Percentiles rank a stretch among this genome's conserved stretches.
phyloP scores from a whole-genome alignment of 2,113 vertebrate genomes.

The Turnix velox region DNA sequence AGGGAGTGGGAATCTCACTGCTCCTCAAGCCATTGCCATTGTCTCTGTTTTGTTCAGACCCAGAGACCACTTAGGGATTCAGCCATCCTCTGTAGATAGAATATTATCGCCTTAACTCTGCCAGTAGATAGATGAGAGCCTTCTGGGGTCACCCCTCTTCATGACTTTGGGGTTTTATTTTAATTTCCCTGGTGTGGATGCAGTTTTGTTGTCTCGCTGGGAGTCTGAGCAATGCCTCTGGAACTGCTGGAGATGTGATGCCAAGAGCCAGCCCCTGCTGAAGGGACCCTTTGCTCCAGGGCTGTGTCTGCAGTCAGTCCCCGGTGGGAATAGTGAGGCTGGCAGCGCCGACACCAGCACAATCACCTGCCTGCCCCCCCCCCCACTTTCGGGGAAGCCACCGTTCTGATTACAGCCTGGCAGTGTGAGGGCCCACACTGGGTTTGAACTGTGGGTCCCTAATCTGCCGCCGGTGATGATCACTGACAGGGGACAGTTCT shows the following conservation, averaged over 20 bases:
- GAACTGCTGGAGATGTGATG: neutral
- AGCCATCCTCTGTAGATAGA: conserved; percentile 72
- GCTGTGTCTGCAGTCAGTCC: neutral
- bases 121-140: conserved; percentile 63
- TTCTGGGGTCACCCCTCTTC: conserved; percentile 7
- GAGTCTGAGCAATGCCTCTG: neutral
- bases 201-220: neutral
- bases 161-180: neutral
- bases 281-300: neutral
- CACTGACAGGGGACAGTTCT: neutral
- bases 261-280: neutral
- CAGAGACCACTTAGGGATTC: conserved; percentile 60
- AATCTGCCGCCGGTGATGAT: accelerated
- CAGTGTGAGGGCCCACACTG: neutral
- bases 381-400: neutral
- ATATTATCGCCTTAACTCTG: conserved; percentile 73
- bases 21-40: neutral
- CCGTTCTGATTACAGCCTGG: neutral
- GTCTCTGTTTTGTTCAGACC: neutral
- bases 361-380: neutral
- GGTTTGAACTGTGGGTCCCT: neutral
- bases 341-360: neutral
- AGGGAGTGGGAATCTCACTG: neutral
- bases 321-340: neutral
- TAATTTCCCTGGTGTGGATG: neutral